Evolutionary conservation across 2,888 invertebrate genomes (phyloP), one percentile per base, ranked within the genome.

Genomic region (Troides oblongomaculatus): DNA sequence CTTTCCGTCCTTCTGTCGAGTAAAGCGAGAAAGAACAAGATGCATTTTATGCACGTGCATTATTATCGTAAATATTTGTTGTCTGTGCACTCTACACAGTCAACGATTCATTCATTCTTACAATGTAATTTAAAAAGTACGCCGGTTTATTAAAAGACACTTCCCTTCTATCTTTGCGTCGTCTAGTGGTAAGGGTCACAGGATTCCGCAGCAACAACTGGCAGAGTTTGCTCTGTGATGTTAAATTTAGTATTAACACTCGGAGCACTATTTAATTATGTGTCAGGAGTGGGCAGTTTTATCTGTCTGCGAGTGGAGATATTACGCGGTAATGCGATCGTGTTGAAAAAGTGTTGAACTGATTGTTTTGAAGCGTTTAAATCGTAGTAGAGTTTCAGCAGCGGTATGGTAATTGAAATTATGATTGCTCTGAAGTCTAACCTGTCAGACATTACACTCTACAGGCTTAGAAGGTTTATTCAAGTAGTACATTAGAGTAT

Each of bases 181-280:
- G 63, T 62, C 66, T 68, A 59, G 61, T 77, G 73, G 85, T 88
- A 86, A 76, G 77, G 80, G 78, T 72, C 68, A 62, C 75, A 25
- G 56, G 62, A 66, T 63, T 61, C 64, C 62, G 67, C 66, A 64
- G 36, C 64, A 62, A 66, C 43, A 70, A 62, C 82, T 83, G 74
- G 81, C 81, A 81, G 83, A 82, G 82, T 85, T 81, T 75, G 84
- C 85, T 82, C 73, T 78, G 83, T 86, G 89, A 90, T 90, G 90
- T 92, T 90, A 90, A 90, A 90, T 90, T 89, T 89, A 91, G 88
- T 88, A 86, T 87, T 85, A 86, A 87, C 87, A 89, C 88, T 88
- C 78, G 78, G 81, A 86, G 87, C 89, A 90, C 89, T 92, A 92
- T 92, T 92, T 91, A 92, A 92, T 92, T 90, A 87, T 82, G 81